phyloP scores from a whole-genome alignment of 1,140 invertebrate species.

The Drosophila teissieri region DNA sequence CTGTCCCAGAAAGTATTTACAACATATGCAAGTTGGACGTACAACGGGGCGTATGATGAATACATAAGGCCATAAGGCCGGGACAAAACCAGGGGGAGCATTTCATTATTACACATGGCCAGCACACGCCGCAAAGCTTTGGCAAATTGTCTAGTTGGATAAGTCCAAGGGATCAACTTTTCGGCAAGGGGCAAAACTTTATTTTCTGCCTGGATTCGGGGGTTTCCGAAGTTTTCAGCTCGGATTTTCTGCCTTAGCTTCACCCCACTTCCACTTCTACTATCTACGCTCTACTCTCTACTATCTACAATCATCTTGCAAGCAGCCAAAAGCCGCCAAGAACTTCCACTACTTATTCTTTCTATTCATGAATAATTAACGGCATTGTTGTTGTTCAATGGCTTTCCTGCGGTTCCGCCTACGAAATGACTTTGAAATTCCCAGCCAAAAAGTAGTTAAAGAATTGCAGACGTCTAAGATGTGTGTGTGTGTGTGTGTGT shows the following conservation, averaged over 20 bases:
- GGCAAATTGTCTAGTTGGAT: constrained; percentile 65
- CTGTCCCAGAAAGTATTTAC: constrained; percentile 64
- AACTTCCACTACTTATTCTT: constrained; percentile 36
- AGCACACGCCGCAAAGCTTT: constrained; percentile 55
- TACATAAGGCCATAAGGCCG: constrained; percentile 41
- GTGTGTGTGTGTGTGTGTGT: neutral
- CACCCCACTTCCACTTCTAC: constrained; percentile 4
- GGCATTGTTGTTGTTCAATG: constrained; percentile 76
- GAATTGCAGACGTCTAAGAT: constrained; percentile 53
- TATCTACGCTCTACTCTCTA: no score
- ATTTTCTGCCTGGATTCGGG: constrained; percentile 35
- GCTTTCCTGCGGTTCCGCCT: constrained; percentile 59
- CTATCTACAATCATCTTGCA: constrained; percentile 16
- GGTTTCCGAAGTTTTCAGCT: constrained; percentile 59
- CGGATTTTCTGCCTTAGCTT: constrained; percentile 39
- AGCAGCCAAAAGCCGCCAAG: constrained; percentile 1
- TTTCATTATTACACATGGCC: constrained; percentile 72
- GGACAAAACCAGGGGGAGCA: constrained; percentile 25
- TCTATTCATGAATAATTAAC: constrained; percentile 81
- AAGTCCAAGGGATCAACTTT: constrained; percentile 73
- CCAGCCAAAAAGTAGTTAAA: constrained; percentile 68
- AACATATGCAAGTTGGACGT: constrained; percentile 77
- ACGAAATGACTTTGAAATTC: constrained; percentile 57
- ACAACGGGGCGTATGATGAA: constrained; percentile 70
- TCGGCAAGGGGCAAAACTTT: constrained; percentile 51